Percentiles rank a stretch among this genome's conserved stretches.
These are phyloP conservation scores for Formica exsecta DNA, from an alignment of 1,140 invertebrate genomes.

Conservation along the genomic window DNA sequence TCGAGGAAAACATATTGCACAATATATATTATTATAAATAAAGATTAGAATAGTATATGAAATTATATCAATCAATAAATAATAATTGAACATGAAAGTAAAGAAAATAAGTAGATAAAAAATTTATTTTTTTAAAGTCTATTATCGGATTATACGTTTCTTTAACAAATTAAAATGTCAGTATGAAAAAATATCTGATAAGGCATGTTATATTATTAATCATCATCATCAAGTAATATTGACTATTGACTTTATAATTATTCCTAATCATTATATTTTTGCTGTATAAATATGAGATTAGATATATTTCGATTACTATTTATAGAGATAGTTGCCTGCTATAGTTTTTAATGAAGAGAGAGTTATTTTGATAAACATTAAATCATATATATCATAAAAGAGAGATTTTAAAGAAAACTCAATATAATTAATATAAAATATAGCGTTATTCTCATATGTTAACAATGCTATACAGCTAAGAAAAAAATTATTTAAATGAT, in stretches of 20 bases:
- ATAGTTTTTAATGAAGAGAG: constrained; percentile 21
- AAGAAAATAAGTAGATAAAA: not conserved
- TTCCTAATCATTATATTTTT: constrained; percentile 26
- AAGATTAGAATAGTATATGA: not conserved
- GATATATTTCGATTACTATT: constrained; percentile 35
- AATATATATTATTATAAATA: constrained; percentile 1
- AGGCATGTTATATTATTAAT: constrained; percentile 34
- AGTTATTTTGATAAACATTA: not conserved
- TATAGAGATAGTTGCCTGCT: constrained; percentile 39
- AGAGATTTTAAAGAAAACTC: constrained; percentile 20
- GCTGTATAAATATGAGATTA: constrained; percentile 30
- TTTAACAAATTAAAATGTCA: constrained; percentile 24
- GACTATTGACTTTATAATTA: constrained; percentile 58
- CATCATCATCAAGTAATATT: constrained; percentile 47
- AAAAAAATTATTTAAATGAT: constrained; percentile 19
- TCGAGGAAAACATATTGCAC: constrained; percentile 10
- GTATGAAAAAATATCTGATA: not conserved
- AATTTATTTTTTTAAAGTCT: constrained; percentile 11
- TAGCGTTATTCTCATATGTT: not conserved
- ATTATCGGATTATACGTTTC: not conserved
- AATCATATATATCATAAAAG: constrained; percentile 5
- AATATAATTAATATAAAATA: constrained; percentile 5
- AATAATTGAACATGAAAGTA: constrained; percentile 6
- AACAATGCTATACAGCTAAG: constrained; percentile 27
- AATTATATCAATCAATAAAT: not conserved